Evolutionary conservation across 2,113 vertebrate genomes (phyloP), one percentile per base, ranked within the genome.

Genomic region (Crocuta crocuta): DNA sequence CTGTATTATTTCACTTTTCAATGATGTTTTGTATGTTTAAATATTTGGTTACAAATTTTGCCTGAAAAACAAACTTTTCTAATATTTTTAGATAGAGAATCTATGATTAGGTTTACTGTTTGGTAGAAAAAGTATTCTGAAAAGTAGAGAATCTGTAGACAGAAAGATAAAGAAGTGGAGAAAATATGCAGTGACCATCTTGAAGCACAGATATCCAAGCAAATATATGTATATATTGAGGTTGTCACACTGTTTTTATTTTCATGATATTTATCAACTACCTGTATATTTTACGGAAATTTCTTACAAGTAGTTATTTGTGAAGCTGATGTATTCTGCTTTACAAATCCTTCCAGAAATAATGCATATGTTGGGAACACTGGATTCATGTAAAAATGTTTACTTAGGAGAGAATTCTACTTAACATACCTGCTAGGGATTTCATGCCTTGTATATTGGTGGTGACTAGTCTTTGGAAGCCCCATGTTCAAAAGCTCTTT

Each of bases 31-130:
- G 5, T 45, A 45, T n/a, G 10, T 35, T 85, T 83, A 79, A 65
- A 50, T 86, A 58, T 71, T 93, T 89, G 35, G 12, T 58, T 66
- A 89, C 43, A 89, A n/a, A 92, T 95, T 83, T 71, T 82, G 4
- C 8, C 24, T 23, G 39, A 68, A 89, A 71, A 12, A 28, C 3
- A 78, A 92, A 23, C 33, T 70, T 70, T 2, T 7, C 68, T 53
- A 63, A 63, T 53, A 53, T 15, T 17, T 80, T 50, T 73, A 35
- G 19, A 21, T 78, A 82, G 73, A 5, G 71, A 81, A 68, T 82
- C 66, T 16, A 1, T 96, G 35, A 23, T 80, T 85, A 80, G 48
- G 13, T 24, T 80, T 10, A 45, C 10, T 8, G 90, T 83, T 82
- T 94, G 8, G 19, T 48, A 33, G 53, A 39, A 35, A 17, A 45